Conservation (phyloP, 2,797 vertebrate species). For the Poeciliopsis paucimaculata region DNA sequence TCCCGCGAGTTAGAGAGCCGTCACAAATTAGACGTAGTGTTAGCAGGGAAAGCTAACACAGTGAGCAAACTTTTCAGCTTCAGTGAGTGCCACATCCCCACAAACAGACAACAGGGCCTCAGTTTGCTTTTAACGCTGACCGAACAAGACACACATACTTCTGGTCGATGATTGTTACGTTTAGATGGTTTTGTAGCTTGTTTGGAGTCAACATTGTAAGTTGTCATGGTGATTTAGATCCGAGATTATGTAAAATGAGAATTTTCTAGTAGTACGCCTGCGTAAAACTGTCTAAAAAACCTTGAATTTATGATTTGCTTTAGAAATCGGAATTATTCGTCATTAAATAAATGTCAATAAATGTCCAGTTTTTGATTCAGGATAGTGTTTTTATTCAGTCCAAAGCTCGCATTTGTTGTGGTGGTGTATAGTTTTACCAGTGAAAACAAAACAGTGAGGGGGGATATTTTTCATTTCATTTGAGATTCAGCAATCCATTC, state of each 20-base stretch:
- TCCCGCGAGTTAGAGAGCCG: fast-evolving
- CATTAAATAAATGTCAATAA: background rate
- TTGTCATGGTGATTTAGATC: background rate
- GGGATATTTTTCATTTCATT: background rate
- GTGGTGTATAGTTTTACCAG: background rate
- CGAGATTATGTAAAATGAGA: background rate
- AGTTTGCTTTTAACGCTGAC: background rate
- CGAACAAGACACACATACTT: background rate
- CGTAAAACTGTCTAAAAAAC: background rate
- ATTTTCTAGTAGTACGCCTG: too few relatives aligned
- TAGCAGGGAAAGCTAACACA: conserved; percentile 31
- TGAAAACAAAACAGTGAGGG: background rate
- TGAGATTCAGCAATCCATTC: background rate
- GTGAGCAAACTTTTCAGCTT: conserved; percentile 51
- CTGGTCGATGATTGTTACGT: background rate
- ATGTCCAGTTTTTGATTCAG: background rate
- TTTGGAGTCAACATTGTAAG: background rate
- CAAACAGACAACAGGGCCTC: conserved; percentile 24
- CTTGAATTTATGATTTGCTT: background rate
- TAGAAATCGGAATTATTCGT: background rate
- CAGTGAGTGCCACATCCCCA: conserved; percentile 71
- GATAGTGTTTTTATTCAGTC: background rate
- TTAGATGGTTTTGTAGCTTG: too few relatives aligned
- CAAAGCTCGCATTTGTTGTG: background rate
- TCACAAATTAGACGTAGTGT: conserved; percentile 1